Evolutionary conservation across 1,140 invertebrate species (phyloP), one percentile per base, ranked within the genome.

Genomic region (Lucilia sericata): DNA sequence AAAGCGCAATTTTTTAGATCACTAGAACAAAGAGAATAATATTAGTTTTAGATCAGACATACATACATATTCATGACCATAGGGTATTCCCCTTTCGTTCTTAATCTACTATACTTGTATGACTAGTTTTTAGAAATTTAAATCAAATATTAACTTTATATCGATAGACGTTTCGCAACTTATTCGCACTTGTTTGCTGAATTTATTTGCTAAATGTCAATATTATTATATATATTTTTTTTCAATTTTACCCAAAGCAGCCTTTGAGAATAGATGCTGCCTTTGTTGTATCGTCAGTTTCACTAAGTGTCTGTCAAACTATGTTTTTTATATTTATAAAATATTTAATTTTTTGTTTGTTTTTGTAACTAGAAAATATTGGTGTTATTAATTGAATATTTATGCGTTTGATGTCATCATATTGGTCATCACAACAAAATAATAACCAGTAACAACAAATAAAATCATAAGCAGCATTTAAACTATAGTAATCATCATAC

Each of bases 351-450:
- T 70, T 70, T 30, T 30, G 1, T 1, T 25, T 21, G 13, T 70
- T 49, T 49, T 51, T 25, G 36, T 51, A 21, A 9, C 42, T 21
- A 17, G n/a, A 25, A 65, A 36, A 60, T 49, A 82, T 82, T 82
- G 81, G 51, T 60, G 55, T 82, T 60, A 82, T 82, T 82, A 60
- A 82, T 82, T 82, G 81, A 70, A 82, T 30, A 65, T 82, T 82
- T 82, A 82, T 82, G 81, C 81, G 81, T 82, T 82, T 82, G 81
- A 82, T 82, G 81, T 82, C 81, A 82, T 82, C 81, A 21, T 70
- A 9, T 65, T 82, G 51, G 81, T 70, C 76, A 80, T 80, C 76
- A 30, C 5, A 42, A 42, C 42, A 55, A 55, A 55, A 55, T 55
- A 55, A 55, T 55, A 55, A 55, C 51, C 51, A 55, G 12, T 42